phyloP scores from a whole-genome alignment of 2,888 invertebrate species.

The Rhopalosiphum nymphaeae region DNA sequence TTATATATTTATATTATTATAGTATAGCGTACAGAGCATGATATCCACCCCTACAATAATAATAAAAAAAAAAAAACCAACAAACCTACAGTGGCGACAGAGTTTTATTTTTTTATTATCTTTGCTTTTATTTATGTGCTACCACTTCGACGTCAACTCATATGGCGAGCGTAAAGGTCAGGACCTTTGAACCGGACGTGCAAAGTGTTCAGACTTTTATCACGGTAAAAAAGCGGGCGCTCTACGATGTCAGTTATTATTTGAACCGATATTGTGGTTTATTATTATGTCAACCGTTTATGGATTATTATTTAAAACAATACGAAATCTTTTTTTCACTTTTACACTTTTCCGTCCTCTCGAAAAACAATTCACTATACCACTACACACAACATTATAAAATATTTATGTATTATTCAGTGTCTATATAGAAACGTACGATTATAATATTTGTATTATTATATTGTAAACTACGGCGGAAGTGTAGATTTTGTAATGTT shows the following conservation, averaged over 20 bases:
- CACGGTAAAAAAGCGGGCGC: background rate
- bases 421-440: background rate
- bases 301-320: background rate
- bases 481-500: background rate
- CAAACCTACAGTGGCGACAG: background rate
- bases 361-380: background rate
- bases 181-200: background rate
- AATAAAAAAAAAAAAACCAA: background rate
- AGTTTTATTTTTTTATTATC: background rate
- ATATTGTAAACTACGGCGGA: background rate
- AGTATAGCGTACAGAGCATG: background rate
- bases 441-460: background rate
- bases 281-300: background rate
- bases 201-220: background rate
- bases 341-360: background rate
- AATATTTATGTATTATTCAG: background rate
- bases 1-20: background rate
- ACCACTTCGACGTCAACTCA: background rate
- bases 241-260: background rate
- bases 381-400: background rate
- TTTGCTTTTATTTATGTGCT: background rate
- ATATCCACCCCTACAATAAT: background rate
- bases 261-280: background rate
- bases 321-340: background rate
- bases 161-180: background rate